phyloP scores from a whole-genome alignment of 2,113 vertebrate genomes.

The Ovis aries region ARS-UI_Ramb_v3.0 NC_056054.1:5773501-5774000 shows the following conservation, averaged over 20 bases:
- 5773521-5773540: rapidly evolving
- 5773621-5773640: not conserved
- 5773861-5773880: not conserved
- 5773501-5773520: not conserved
- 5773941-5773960: not conserved
- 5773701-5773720: rapidly evolving
- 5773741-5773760: not conserved
- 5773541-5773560: rapidly evolving
- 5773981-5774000: not conserved
- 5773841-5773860: too few species aligned
- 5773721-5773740: not conserved
- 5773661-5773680: not conserved
- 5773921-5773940: not conserved
- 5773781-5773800: rapidly evolving
- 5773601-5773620: not conserved
- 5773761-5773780: rapidly evolving
- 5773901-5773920: rapidly evolving
- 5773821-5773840: rapidly evolving
- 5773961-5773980: rapidly evolving
- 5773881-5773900: not conserved
- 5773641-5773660: not conserved
- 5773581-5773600: not conserved
- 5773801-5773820: rapidly evolving
- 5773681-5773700: rapidly evolving
- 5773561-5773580: not conserved